phyloP scores from a whole-genome alignment of 2,888 invertebrate genomes.

The Metellina segmentata region DNA sequence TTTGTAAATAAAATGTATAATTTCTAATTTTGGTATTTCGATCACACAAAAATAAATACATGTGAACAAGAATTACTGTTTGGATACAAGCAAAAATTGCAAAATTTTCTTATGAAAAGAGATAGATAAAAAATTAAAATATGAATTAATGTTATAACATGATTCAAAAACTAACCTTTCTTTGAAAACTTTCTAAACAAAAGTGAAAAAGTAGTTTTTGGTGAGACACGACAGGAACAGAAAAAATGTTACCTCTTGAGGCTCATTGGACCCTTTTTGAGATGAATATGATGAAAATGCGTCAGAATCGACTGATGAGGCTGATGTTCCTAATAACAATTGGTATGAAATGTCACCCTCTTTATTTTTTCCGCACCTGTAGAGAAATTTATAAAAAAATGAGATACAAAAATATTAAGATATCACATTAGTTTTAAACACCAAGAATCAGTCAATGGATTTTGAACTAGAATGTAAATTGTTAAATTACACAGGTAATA shows the following conservation, averaged over 20 bases:
- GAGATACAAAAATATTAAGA: neutral
- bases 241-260: constrained; percentile 51
- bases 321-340: constrained; percentile 69
- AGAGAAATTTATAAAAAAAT: constrained; percentile 7
- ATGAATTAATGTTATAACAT: neutral
- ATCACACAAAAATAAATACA: neutral
- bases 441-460: neutral
- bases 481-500: too few relatives aligned
- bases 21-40: neutral
- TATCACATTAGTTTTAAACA: too few relatives aligned
- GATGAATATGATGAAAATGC: constrained; percentile 49
- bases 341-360: constrained; percentile 74
- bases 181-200: neutral
- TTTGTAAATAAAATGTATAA: too few relatives aligned
- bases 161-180: neutral
- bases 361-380: constrained; percentile 71
- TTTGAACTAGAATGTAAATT: neutral
- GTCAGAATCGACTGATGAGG: constrained; percentile 67
- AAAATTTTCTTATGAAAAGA: neutral
- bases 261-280: constrained; percentile 56
- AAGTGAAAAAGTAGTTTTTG: neutral
- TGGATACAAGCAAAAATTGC: neutral
- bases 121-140: neutral
- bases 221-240: neutral
- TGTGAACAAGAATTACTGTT: neutral